A percentile compares a stretch with the other conserved stretches of the same genome.
Conservation (phyloP, 2,888 invertebrate species). For the Danaus chrysippus region DNA sequence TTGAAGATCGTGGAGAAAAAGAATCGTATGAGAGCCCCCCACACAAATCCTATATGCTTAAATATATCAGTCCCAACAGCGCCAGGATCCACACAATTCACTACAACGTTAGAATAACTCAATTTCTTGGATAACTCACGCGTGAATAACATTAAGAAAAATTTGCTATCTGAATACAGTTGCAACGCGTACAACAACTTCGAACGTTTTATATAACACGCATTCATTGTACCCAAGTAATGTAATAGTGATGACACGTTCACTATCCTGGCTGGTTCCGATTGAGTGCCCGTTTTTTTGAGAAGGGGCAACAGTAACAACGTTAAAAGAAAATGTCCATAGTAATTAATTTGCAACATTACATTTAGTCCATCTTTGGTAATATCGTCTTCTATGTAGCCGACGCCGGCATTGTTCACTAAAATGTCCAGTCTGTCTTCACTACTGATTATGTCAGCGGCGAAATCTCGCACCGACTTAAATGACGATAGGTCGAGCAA, state of each 20-base stretch:
- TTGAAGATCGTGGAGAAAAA: constrained; percentile 45
- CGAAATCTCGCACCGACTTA: constrained; percentile 88
- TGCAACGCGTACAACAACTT: constrained; percentile 52
- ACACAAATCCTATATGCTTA: constrained; percentile 60
- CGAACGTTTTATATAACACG: constrained; percentile 81
- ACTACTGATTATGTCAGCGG: constrained; percentile 83
- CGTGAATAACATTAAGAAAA: constrained; percentile 85
- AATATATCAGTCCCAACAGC: constrained; percentile 87
- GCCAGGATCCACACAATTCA: constrained; percentile 89
- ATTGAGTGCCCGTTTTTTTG: constrained; percentile 70
- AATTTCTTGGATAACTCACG: constrained; percentile 83
- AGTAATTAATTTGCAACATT: constrained; percentile 94
- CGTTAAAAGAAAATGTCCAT: constrained; percentile 93
- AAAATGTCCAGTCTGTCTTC: constrained; percentile 87
- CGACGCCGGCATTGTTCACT: constrained; percentile 92
- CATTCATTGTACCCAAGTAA: constrained; percentile 80
- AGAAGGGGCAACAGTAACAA: constrained; percentile 89
- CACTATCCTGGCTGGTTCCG: constrained; percentile 84
- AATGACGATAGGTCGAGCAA: constrained; percentile 86
- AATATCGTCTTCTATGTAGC: constrained; percentile 71
- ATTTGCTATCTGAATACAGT: constrained; percentile 80
- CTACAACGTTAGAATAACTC: constrained; percentile 81
- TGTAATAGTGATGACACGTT: constrained; percentile 87
- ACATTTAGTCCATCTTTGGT: constrained; percentile 89
- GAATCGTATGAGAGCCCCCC: constrained; percentile 67